Evolutionary conservation across 2,113 vertebrate species (phyloP), one percentile per base, ranked within the genome.

Genomic region (Thoracochromis brauschi): DNA sequence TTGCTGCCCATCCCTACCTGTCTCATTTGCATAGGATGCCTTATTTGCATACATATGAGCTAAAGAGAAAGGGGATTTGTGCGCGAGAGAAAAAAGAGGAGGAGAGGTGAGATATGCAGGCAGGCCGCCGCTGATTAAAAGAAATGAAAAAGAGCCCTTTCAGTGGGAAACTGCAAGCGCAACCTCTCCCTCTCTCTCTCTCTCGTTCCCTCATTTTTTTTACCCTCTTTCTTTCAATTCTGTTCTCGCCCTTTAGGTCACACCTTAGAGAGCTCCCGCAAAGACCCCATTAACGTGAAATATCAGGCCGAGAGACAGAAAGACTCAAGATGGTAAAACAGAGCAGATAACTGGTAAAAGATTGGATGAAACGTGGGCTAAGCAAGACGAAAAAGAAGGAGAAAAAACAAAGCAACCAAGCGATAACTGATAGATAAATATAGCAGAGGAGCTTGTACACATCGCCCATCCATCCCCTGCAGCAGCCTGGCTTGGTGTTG

Each of bases 31-130:
- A 95, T 94, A 93, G 75, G 91, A 94, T 92, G 92, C 92, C 93
- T 94, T 85, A 96, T 96, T 96, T 96, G 94, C 95, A 96, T 96
- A 95, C 91, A 95, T 94, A 96, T 95, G 95, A 95, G 95, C 90
- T 92, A 95, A 94, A 95, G 92, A 95, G 94, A 94, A 94, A 92
- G 84, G 90, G 90, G 92, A 94, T 94, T 95, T 93, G 90, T 91
- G 91, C 75, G 84, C 79, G 8, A 19, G 85, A 91, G 55, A 85
- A 85, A 87, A 68, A 84, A 90, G 65, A 85, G 55, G 84, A 92
- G 84, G 91, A 93, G 85, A 87, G 82, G 85, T 29, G 42, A 91
- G 91, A 94, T 90, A 91, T 80, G 92, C 92, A 91, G 92, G 90
- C 91, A 91, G 89, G 92, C 80, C 60, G 83, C 33, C 26, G 89